Base-by-base conservation (phyloP, 1,140 invertebrate genomes). In the Idris sp. region DNA sequence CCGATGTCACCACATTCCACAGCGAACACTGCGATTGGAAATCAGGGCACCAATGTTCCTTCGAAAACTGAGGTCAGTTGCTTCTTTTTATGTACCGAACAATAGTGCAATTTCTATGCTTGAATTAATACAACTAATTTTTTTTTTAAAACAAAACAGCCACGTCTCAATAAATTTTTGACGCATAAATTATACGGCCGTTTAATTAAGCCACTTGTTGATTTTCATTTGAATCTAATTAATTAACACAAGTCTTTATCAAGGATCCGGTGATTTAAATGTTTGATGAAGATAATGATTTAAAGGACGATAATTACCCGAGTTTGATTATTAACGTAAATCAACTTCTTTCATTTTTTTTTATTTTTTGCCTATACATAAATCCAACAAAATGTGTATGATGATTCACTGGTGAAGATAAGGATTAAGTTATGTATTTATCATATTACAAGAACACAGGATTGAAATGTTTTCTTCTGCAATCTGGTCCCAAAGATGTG, bases 1-100 rank as follows among this genome's bases (percentile, higher is more conserved):
- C 77, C 86, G 4, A 80, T 85, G 14, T 83, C 83, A 48, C 86
- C 85, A 33, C 87, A 84, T 79, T 86, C 85, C 58, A 84, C 81
- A 0, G 78, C 81, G 2, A 81, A 80, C 19, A 77, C 77, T 16
- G 72, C 87, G 53, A 48, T 88, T 69, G 56, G 87, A 83, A 85
- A 86, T 15, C 83, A 84, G 22, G 77, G 74, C n/a, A 79, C 79
- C 26, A 74, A 54, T 36, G 33, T 83, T 25, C 81, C 84, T 5
- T 79, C 84, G 0, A 89, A 88, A 77, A 83, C 59, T 30, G 87
- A 88, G 84, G 87, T 87, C 11, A 51, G 53, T 56, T 33, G 28
- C n/a, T 30, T 30, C n/a, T 9, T 30, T 6, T 9, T n/a, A n/a
- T n/a, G n/a, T n/a, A n/a, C n/a, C n/a, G n/a, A n/a, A n/a, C n/a